Conservation (phyloP, 2,888 invertebrate genomes). For the Mantis religiosa region DNA sequence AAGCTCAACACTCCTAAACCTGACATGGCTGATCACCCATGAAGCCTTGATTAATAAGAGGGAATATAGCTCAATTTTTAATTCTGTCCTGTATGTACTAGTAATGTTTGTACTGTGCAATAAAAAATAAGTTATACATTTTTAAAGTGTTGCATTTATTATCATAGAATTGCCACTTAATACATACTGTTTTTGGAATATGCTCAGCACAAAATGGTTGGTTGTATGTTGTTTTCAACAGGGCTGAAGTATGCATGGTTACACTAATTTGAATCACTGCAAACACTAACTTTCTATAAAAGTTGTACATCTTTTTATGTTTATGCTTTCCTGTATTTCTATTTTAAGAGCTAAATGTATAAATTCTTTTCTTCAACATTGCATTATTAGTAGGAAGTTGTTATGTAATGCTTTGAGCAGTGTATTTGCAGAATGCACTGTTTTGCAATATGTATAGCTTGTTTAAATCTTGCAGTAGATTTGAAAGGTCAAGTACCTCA, state of each 20-base stretch:
- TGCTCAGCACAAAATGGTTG: too few species aligned
- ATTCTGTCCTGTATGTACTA: too few species aligned
- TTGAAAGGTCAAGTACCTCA: not conserved
- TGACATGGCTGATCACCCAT: too few species aligned
- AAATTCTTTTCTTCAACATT: not conserved
- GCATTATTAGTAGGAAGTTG: not conserved
- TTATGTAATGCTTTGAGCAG: not conserved
- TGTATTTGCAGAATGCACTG: not conserved
- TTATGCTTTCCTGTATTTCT: not conserved
- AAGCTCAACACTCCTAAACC: too few species aligned
- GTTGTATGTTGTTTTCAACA: not conserved
- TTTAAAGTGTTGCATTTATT: too few species aligned
- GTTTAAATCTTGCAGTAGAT: not conserved
- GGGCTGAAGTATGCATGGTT: not conserved
- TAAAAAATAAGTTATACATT: too few species aligned
- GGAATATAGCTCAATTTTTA: too few species aligned
- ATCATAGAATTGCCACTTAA: not conserved
- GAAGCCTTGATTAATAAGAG: too few species aligned
- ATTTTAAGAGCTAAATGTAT: not conserved
- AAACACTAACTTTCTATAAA: not conserved
- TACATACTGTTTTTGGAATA: too few species aligned
- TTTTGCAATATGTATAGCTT: not conserved
- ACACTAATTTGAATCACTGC: not conserved
- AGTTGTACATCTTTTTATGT: not conserved
- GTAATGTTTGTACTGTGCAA: too few species aligned